These are phyloP conservation scores for Rhinichthys osculus DNA, from an alignment of 2,797 vertebrate species.

Conservation along the genomic window DNA sequence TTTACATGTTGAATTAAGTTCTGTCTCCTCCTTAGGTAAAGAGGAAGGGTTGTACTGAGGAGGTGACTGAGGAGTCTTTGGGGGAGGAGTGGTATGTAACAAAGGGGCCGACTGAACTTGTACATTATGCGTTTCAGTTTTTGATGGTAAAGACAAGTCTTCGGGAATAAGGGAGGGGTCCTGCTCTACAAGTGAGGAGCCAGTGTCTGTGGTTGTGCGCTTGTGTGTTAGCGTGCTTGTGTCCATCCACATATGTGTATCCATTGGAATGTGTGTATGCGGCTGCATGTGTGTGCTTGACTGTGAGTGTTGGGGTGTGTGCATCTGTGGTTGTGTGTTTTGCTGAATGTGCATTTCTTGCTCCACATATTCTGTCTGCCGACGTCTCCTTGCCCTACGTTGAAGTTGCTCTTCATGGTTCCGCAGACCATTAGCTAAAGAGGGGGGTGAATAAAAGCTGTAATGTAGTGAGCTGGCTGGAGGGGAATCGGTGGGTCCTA, in stretches of 20 bases:
- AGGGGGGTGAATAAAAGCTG: conserved; percentile 85
- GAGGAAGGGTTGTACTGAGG: conserved; percentile 54
- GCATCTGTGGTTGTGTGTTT: conserved; percentile 69
- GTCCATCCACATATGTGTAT: conserved; percentile 66
- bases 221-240: conserved; percentile 71
- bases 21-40: conserved; percentile 63
- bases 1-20: conserved; percentile 69
- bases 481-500: conserved; percentile 67
- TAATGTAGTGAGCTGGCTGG: conserved; percentile 77
- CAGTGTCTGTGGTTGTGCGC: conserved; percentile 41
- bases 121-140: conserved; percentile 70
- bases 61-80: conserved; percentile 62
- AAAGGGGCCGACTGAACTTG: conserved; percentile 68
- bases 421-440: conserved; percentile 91
- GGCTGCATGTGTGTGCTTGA: conserved; percentile 75
- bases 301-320: conserved; percentile 63
- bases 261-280: conserved; percentile 77
- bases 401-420: conserved; percentile 83
- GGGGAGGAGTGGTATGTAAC: conserved; percentile 65
- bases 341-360: conserved; percentile 73
- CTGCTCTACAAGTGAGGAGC: conserved; percentile 45
- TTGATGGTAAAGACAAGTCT: conserved; percentile 59
- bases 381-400: conserved; percentile 71
- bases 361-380: conserved; percentile 61
- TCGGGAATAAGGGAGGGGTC: conserved; percentile 60